These are phyloP conservation scores for Drosophila antonietae DNA, from an alignment of 2,888 invertebrate genomes.

Conservation along the genomic window DNA sequence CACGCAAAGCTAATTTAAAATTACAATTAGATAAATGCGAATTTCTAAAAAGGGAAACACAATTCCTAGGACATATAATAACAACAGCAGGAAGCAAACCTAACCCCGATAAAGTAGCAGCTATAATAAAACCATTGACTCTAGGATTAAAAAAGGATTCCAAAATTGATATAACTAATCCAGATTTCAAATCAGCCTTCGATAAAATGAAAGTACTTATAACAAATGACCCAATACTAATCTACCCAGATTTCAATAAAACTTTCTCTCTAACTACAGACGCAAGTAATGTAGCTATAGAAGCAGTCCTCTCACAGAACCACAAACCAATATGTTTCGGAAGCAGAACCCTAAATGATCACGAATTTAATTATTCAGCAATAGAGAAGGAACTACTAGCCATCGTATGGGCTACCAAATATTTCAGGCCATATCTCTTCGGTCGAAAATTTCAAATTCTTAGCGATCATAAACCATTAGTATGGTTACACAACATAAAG, in stretches of 20 bases:
- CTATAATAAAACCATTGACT: not conserved
- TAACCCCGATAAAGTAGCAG: no score
- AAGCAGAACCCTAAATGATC: not conserved
- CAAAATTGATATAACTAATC: not conserved
- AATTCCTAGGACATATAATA: no score
- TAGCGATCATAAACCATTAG: no score
- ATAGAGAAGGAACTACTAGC: not conserved
- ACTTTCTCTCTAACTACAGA: not conserved
- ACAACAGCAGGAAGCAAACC: no score
- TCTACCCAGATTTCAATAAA: not conserved
- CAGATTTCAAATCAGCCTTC: not conserved
- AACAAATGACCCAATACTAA: not conserved
- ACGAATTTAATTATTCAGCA: not conserved
- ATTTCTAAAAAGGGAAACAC: no score
- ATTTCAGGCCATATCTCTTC: no score
- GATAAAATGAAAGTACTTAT: not conserved
- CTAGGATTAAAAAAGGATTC: not conserved
- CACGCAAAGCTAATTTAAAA: no score
- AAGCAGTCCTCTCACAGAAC: not conserved
- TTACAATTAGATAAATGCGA: no score
- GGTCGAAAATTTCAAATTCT: no score
- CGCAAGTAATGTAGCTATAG: not conserved
- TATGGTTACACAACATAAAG: no score
- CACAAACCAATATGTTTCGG: not conserved
- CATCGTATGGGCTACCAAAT: no score